phyloP scores from a whole-genome alignment of 2,888 invertebrate species.

The Macrosiphum euphorbiae region DNA sequence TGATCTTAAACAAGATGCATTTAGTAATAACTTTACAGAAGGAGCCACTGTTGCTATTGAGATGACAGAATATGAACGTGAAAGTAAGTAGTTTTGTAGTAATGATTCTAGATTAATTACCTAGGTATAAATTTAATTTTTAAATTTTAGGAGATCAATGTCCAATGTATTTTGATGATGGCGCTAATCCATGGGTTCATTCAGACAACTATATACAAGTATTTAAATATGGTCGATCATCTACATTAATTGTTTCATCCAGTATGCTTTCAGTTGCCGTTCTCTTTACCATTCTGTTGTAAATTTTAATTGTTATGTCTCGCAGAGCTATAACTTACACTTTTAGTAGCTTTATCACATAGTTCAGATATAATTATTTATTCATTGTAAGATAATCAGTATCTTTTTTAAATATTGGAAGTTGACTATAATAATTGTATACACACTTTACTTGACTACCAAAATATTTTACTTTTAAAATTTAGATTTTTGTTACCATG shows the following conservation, averaged over 20 bases:
- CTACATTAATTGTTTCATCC: constrained; percentile 42
- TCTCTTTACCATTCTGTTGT: constrained; percentile 41
- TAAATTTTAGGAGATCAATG: constrained; percentile 85
- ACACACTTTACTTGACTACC: neutral
- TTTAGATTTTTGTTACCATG: neutral
- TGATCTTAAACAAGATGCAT: constrained; percentile 89
- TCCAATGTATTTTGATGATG: constrained; percentile 97
- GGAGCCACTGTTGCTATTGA: constrained; percentile 94
- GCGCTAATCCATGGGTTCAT: constrained; percentile 84
- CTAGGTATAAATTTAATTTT: neutral
- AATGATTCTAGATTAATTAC: neutral
- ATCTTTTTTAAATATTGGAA: neutral
- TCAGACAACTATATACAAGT: constrained; percentile 64
- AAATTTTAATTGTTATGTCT: constrained; percentile 8
- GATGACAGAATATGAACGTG: constrained; percentile 92
- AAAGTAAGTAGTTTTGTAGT: constrained; percentile 76
- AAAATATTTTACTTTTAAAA: neutral
- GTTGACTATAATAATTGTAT: neutral
- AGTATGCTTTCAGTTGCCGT: constrained; percentile 24
- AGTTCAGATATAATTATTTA: neutral
- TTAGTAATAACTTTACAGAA: constrained; percentile 88
- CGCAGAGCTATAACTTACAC: neutral
- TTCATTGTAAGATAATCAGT: neutral
- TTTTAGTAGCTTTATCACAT: neutral
- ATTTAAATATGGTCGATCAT: constrained; percentile 62